Evolutionary conservation across 1,140 invertebrate species (phyloP).

Genomic region (Melanaphis sacchari): DNA sequence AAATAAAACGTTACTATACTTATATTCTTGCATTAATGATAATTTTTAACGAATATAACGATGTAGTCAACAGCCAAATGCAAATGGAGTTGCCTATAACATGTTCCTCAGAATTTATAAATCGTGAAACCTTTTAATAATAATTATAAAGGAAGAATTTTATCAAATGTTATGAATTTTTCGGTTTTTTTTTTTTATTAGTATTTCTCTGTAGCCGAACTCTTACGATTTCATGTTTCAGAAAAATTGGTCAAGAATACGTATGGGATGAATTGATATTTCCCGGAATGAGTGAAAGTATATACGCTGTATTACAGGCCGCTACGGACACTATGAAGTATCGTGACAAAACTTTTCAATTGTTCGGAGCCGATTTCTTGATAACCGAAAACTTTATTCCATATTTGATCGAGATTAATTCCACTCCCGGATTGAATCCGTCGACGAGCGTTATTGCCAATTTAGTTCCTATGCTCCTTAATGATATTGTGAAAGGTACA

Average conservation of each 20-base stretch:
- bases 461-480: slow-evolving; percentile 84
- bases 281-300: slow-evolving; percentile 87
- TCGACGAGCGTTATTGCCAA: slow-evolving; percentile 87
- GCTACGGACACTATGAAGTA: slow-evolving; percentile 87
- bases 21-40: not conserved
- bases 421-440: slow-evolving; percentile 87
- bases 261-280: slow-evolving; percentile 84
- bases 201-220: not conserved
- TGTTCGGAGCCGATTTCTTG: slow-evolving; percentile 95
- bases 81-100: not conserved
- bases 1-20: not conserved
- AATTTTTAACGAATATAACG: not conserved
- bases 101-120: not conserved
- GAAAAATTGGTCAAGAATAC: slow-evolving; percentile 71
- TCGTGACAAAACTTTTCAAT: slow-evolving; percentile 87
- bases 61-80: not conserved
- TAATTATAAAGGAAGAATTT: not conserved
- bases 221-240: slow-evolving; percentile 59
- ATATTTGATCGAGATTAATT: slow-evolving; percentile 95
- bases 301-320: slow-evolving; percentile 84
- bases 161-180: not conserved
- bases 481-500: slow-evolving; percentile 91
- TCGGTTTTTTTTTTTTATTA: not conserved
- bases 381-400: slow-evolving; percentile 84
- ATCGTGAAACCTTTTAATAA: not conserved